Evolutionary conservation across 2,888 invertebrate species (phyloP), one percentile per base, ranked within the genome.

Genomic region (Troides aeacus): DNA sequence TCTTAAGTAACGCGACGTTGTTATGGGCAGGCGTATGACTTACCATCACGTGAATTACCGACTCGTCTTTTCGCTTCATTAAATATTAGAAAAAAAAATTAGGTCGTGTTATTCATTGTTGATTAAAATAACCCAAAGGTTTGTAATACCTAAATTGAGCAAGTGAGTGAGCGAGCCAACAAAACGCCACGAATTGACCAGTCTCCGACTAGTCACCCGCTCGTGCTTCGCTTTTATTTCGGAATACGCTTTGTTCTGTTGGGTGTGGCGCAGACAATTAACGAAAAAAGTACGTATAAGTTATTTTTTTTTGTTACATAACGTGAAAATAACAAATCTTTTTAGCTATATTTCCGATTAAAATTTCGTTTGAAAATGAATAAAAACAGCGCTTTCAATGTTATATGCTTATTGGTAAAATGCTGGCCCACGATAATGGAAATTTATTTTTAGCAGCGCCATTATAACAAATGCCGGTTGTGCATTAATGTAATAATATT

Each of bases 141-240:
- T 89, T 76, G 23, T 69, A 64, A 80, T 61, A 74, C 57, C 83
- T 82, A 79, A 61, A 67, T 64, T 73, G 65, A 68, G 72, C 73
- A 68, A 73, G 75, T 76, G 84, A 88, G 86, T 83, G 88, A 87
- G 90, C 90, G 84, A 81, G 87, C 83, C 78, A 87, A 88, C 86
- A 84, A 84, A 85, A 84, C 86, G 81, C 74, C 78, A 78, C 83
- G 81, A 84, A 79, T 78, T 85, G 81, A 79, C 84, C 86, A 84
- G 81, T 83, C 82, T 81, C 82, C 64, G 64, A 23, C 63, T 53
- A 64, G 67, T 71, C 66, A 21, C 59, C 77, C 78, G 73, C 81
- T 81, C 79, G 83, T 78, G 75, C n/a, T 71, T 72, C 76, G 82
- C 81, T 81, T 80, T 84, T 88, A 89, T 89, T 89, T 89, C 87